Evolutionary conservation across 2,797 vertebrate genomes (phyloP).

Genomic region (Hyperoplus immaculatus): DNA sequence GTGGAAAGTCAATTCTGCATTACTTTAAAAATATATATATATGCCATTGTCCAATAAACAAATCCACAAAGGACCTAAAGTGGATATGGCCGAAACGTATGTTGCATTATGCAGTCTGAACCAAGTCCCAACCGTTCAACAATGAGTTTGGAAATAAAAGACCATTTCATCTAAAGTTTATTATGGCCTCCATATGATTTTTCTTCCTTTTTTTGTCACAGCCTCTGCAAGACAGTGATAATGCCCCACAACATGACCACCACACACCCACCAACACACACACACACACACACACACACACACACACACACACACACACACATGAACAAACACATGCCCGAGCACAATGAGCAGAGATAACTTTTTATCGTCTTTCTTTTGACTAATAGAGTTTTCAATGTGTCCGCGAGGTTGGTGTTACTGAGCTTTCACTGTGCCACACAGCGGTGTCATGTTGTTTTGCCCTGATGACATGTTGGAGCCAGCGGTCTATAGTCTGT

Average conservation of each 20-base stretch:
- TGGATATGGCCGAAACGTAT: too few relatives aligned
- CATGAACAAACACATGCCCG: not conserved
- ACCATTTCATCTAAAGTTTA: not conserved
- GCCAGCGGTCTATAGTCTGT: not conserved
- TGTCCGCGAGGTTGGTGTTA: not conserved
- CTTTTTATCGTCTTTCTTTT: not conserved
- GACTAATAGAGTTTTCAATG: not conserved
- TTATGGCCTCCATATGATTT: too few relatives aligned
- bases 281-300: not conserved
- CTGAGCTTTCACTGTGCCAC: not conserved
- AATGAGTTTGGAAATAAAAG: not conserved
- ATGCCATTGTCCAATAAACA: too few relatives aligned
- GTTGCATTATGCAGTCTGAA: too few relatives aligned
- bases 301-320: not conserved
- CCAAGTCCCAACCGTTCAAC: not conserved
- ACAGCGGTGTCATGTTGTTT: not conserved
- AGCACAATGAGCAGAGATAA: not conserved
- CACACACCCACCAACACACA: not conserved
- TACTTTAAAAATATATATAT: too few relatives aligned
- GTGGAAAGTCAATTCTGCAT: too few relatives aligned
- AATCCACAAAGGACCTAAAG: too few relatives aligned
- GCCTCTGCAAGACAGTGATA: not conserved
- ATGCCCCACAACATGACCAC: not conserved
- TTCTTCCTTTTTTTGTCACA: not conserved
- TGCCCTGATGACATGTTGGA: not conserved